Percentiles rank a stretch among this genome's conserved stretches.
phyloP scores from a whole-genome alignment of 2,113 vertebrate genomes.

The Ovis aries region ARS-UI_Ramb_v3.0 NC_056056.1:2772001-2772500 shows the following conservation, averaged over 20 bases:
- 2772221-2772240: neutral
- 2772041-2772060: neutral
- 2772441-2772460: neutral
- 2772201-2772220: neutral
- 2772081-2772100: neutral
- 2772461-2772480: neutral
- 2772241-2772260: neutral
- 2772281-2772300: neutral
- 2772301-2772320: neutral
- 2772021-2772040: neutral
- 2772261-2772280: neutral
- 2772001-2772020: neutral
- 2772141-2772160: neutral
- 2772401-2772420: neutral
- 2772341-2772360: neutral
- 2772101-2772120: neutral
- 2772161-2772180: neutral
- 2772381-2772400: neutral
- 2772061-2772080: neutral
- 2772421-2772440: neutral
- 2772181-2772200: neutral
- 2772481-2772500: neutral
- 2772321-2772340: neutral
- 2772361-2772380: neutral
- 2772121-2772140: neutral